phyloP scores from a whole-genome alignment of 1,140 invertebrate species.

The Palaemon carinicauda region DNA sequence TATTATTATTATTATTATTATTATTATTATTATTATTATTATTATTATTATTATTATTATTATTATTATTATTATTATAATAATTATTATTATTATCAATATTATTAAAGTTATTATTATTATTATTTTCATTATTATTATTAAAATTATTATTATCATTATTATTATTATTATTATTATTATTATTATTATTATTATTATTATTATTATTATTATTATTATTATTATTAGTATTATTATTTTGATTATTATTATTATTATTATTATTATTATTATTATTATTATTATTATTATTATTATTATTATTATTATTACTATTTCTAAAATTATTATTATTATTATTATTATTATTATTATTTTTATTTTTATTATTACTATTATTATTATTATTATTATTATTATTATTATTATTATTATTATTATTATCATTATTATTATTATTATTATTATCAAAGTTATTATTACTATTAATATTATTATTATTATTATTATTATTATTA shows the following conservation, averaged over 20 bases:
- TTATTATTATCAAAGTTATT: no score
- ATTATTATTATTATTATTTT: background rate
- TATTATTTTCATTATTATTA: background rate
- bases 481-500: no score
- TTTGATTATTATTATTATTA: background rate
- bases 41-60: no score
- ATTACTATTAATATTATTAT: background rate
- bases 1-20: no score
- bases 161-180: background rate
- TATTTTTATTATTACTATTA: background rate
- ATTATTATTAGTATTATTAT: background rate
- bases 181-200: background rate
- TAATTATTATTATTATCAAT: no score
- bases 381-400: background rate
- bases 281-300: background rate
- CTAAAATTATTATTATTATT: background rate
- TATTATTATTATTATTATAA: no score
- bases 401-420: background rate
- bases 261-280: background rate
- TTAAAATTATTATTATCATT: background rate
- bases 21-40: no score
- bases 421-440: background rate
- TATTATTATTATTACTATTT: background rate
- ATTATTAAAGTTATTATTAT: background rate
- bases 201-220: background rate